Conservation (phyloP, 2,113 vertebrate genomes). For the Bufo gargarizans region DNA sequence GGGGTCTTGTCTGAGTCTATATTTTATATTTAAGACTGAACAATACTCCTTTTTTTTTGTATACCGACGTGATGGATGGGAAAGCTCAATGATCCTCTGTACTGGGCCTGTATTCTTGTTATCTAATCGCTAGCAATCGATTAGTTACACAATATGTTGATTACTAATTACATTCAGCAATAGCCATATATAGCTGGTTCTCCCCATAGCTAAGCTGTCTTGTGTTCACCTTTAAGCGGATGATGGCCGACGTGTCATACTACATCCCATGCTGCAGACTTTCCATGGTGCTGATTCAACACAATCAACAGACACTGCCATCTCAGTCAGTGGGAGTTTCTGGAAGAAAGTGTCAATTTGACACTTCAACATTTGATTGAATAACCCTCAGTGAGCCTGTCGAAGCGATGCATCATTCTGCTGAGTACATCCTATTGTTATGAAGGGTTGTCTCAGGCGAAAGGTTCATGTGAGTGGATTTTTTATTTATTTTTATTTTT, state of each 20-base stretch:
- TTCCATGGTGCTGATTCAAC: conserved; percentile 23
- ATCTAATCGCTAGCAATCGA: background rate
- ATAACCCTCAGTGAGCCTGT: conserved; percentile 14
- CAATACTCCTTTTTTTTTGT: too few relatives aligned
- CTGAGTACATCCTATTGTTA: background rate
- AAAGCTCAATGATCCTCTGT: too few relatives aligned
- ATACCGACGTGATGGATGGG: too few relatives aligned
- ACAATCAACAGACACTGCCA: conserved; percentile 4
- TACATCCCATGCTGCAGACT: background rate
- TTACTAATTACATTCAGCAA: background rate
- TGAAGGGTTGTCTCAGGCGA: conserved; percentile 30
- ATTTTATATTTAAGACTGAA: too few relatives aligned
- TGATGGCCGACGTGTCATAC: background rate
- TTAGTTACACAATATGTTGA: background rate
- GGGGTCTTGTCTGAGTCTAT: too few relatives aligned
- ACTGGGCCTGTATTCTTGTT: background rate
- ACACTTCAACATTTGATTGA: conserved; percentile 29
- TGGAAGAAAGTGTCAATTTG: conserved; percentile 22
- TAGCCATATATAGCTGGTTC: background rate
- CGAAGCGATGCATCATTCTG: conserved; percentile 23
- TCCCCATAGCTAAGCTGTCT: background rate
- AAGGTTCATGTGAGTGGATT: background rate
- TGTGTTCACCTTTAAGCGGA: background rate
- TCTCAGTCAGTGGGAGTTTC: conserved; percentile 25
- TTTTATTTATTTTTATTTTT: conserved; percentile 2